A percentile compares a stretch with the other conserved stretches of the same genome.
Conservation (phyloP, 37 sponge, comb jelly and placozoan species). For the Axinella damicornis region DNA sequence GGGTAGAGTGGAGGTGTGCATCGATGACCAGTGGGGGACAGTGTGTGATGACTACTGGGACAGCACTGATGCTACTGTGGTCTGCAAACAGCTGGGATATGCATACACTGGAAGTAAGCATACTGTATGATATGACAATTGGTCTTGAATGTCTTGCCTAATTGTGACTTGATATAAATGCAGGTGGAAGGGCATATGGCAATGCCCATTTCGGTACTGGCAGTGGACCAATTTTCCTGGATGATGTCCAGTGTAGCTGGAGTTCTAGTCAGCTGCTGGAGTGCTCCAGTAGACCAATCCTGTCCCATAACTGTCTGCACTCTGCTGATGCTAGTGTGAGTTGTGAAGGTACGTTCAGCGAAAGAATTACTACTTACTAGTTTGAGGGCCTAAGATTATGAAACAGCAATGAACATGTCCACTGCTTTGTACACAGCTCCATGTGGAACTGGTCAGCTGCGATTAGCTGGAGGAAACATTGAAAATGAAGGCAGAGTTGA, state of each 20-base stretch:
- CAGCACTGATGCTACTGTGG: constrained; percentile 6
- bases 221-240: background rate
- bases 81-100: constrained; percentile 15
- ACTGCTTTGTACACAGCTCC: background rate
- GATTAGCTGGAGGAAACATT: too few relatives aligned
- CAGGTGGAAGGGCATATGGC: background rate
- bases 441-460: background rate
- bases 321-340: constrained; percentile 5
- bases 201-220: constrained; percentile 5
- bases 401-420: background rate
- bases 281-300: constrained; percentile 5
- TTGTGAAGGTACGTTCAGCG: too few relatives aligned
- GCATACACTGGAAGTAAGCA: too few relatives aligned
- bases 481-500: too few relatives aligned
- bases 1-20: constrained; percentile 16
- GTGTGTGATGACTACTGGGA: background rate
- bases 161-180: too few relatives aligned
- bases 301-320: background rate
- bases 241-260: background rate
- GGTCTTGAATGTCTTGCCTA: too few relatives aligned
- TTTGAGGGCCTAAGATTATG: too few relatives aligned
- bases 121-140: too few relatives aligned
- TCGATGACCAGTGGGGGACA: constrained; percentile 18
- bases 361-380: background rate
- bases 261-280: background rate